A percentile compares a stretch with the other conserved stretches of the same genome.
Evolutionary conservation across 2,113 vertebrate species (phyloP).

Genomic region (Meriones unguiculatus): DNA sequence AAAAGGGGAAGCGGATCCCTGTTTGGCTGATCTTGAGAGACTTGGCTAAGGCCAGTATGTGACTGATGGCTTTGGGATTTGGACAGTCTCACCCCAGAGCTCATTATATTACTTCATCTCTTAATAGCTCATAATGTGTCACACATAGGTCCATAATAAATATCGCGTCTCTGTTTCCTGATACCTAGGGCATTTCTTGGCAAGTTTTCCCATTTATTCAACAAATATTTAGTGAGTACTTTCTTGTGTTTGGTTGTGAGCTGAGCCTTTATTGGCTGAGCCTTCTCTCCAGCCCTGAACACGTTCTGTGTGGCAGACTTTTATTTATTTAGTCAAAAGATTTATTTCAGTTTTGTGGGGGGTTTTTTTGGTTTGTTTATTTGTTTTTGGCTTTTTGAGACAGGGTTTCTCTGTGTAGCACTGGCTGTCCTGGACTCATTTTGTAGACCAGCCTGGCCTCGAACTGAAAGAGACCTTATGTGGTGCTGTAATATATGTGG

Average conservation of each 20-base stretch:
- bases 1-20: background rate
- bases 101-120: background rate
- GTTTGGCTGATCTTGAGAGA: background rate
- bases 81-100: background rate
- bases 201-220: background rate
- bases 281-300: background rate
- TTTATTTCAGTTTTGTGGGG: background rate
- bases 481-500: background rate
- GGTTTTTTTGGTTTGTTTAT: too few relatives aligned
- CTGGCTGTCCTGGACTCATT: too few relatives aligned
- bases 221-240: background rate
- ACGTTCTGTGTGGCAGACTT: conserved; percentile 7
- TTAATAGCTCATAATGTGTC: background rate
- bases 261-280: background rate
- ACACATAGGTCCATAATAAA: background rate
- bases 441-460: too few relatives aligned
- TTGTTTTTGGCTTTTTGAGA: too few relatives aligned
- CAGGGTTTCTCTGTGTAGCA: too few relatives aligned
- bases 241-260: background rate
- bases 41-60: background rate
- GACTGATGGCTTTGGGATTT: background rate
- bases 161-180: background rate
- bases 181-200: background rate
- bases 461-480: background rate
- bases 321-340: background rate